Base-by-base conservation (phyloP, 2,113 vertebrate species). In the Pedetes capensis region DNA sequence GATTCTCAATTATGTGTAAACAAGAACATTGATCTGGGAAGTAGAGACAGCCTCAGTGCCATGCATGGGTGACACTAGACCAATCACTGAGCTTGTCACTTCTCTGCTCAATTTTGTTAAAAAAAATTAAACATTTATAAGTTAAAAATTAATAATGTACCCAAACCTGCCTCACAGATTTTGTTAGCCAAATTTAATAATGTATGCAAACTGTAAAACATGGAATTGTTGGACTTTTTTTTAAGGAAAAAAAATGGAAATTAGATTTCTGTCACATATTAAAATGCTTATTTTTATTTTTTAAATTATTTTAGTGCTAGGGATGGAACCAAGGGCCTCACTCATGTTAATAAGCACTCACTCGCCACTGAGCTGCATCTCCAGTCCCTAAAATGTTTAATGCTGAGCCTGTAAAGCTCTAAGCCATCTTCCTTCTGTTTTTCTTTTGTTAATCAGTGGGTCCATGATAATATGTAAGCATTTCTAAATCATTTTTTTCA, bases 1-100 rank as follows among this genome's bases (percentile, higher is more conserved):
- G 57, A 25, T 47, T 92, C 74, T 93, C 72, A 81, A 0, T 87
- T 93, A 42, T 74, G 74, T 94, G 72, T 93, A 93, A 90, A 92
- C 61, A 61, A 51, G 84, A 79, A 47, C 39, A 9, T 4, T 74
- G 80, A 55, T 39, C 75, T 13, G 8, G 71, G 44, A 91, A 63
- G 17, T 47, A 6, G 61, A 93, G 80, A 8, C 0, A 2, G 22
- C 7, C 25, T 44, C 37, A 59, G 32, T n/a, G n/a, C 23, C 2
- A 1, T 3, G 10, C 0, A 3, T 5, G 20, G 68, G 34, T 34
- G 27, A 59, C 83, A 25, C 83, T 32, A 5, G 39, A 61, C 55
- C 39, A 55, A 59, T 59, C 47, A 44, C 53, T 39, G 22, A 71
- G 8, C 55, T 78, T n/a, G 23, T 27, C 59, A 39, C n/a, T 25